phyloP scores from a whole-genome alignment of 2,888 invertebrate species.

The Phyto melanocephala region DNA sequence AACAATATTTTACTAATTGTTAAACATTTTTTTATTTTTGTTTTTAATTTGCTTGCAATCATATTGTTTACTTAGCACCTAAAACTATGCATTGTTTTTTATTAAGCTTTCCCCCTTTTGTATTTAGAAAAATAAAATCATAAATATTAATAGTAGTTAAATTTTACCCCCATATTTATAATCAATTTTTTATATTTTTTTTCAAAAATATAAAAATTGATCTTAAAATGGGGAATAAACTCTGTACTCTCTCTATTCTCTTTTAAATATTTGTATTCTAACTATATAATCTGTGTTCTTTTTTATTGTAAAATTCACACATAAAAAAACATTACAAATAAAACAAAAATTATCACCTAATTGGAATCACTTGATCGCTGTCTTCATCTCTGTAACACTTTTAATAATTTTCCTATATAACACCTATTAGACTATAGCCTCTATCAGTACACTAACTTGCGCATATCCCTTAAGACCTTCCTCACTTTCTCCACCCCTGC shows the following conservation, averaged over 20 bases:
- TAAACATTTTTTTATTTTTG: no score
- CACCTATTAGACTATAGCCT: slow-evolving; percentile 37
- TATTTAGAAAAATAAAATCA: no score
- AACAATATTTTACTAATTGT: no score
- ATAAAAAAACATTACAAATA: slow-evolving; percentile 19
- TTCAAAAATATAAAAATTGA: no score
- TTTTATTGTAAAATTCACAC: slow-evolving; percentile 40
- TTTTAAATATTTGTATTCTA: slow-evolving; percentile 41
- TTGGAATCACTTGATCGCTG: background rate
- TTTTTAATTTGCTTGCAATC: no score
- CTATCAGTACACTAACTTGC: slow-evolving; percentile 42
- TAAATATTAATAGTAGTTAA: no score
- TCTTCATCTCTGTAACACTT: background rate
- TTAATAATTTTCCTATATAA: background rate
- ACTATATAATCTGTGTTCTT: slow-evolving; percentile 50
- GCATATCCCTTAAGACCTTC: slow-evolving; percentile 45
- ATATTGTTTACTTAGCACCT: no score
- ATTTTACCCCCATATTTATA: no score
- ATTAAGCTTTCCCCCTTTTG: background rate
- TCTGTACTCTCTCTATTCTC: background rate
- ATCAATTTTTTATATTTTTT: no score
- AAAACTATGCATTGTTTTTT: background rate
- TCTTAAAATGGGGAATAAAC: no score
- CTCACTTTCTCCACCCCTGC: slow-evolving; percentile 54
- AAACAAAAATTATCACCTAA: background rate